A percentile compares a stretch with the other conserved stretches of the same genome.
Conservation (phyloP, 35 echinoderm and acorn worm genomes). For the Acanthaster planci region DNA sequence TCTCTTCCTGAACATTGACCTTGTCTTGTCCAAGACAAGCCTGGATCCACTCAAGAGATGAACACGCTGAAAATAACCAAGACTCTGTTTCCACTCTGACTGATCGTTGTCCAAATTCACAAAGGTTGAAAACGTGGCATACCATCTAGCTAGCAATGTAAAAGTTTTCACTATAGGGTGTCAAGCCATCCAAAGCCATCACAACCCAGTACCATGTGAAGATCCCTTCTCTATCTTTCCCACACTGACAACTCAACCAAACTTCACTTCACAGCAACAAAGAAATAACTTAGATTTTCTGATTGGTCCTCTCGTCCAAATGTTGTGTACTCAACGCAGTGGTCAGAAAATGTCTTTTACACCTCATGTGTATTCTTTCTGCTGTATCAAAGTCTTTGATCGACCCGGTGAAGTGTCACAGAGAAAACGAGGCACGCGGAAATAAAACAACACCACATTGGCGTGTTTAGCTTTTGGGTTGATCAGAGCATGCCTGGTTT, state of each 20-base stretch:
- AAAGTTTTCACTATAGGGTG: not conserved
- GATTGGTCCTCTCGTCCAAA: too few relatives aligned
- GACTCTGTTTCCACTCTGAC: not conserved
- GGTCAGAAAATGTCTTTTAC: not conserved
- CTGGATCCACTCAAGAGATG: not conserved
- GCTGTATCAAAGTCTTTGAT: not conserved
- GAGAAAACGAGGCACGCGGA: not conserved
- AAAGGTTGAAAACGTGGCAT: not conserved
- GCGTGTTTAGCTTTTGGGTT: not conserved
- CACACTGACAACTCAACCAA: not conserved
- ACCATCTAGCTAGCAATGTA: not conserved
- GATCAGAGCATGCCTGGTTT: constrained; percentile 5
- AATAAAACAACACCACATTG: not conserved
- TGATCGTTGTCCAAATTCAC: not conserved
- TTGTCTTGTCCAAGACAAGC: too few relatives aligned
- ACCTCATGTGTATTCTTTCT: not conserved
- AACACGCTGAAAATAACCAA: not conserved
- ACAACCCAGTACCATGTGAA: not conserved
- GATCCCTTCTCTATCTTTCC: constrained; percentile 7
- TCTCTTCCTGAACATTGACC: too few relatives aligned
- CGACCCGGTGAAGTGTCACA: not conserved
- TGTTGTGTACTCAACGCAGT: too few relatives aligned
- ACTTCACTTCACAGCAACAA: not conserved
- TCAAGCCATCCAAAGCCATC: not conserved
- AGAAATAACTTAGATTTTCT: too few relatives aligned